Base-by-base conservation (phyloP, 2,797 vertebrate species). In the Uromys caudimaculatus region DNA sequence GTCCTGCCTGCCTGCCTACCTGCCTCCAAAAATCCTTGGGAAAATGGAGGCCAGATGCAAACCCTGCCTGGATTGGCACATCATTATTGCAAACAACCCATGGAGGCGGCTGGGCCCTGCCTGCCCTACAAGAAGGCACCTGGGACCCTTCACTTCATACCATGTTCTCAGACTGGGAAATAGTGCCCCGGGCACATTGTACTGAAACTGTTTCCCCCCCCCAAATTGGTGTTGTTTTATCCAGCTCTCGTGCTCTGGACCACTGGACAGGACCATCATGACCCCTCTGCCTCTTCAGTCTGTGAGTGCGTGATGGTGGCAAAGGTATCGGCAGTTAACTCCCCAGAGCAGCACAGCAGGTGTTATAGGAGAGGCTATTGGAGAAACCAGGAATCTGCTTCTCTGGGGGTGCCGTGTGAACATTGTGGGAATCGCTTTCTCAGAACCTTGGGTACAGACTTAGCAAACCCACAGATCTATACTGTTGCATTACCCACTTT, bases 251-350 rank as follows among this genome's bases (percentile, higher is more conserved):
- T 78, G 23, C 86, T 93, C 54, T 9, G n/a, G 87, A 69, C 90
- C 92, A 90, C 89, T 52, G 75, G 41, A 47, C 75, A 76, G 75
- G 94, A 84, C 87, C 41, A 24, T 12, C 60, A 14, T 5, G 62
- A 6, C 62, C 12, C 32, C 83, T 85, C 21, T 38, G 62, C 90
- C 85, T 76, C 47, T n/a, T 27, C 73, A 29, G 77, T 50, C 44
- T 87, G 41, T 75, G 62, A 83, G 41, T 90, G 90, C 3, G 50
- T 3, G 47, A 96, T 93, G 95, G 95, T 71, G 97, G 98, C 95
- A 96, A 64, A 98, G 98, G 90, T 98, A 97, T 98, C 98, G 98
- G 98, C 98, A 98, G 98, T 38, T 9, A 81, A 62, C 69, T 83
- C 88, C 58, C 3, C 16, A 58, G 82, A 69, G 62, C 54, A 67